Base-by-base conservation (phyloP, 2,888 invertebrate species). In the Therioaphis trifolii region DNA sequence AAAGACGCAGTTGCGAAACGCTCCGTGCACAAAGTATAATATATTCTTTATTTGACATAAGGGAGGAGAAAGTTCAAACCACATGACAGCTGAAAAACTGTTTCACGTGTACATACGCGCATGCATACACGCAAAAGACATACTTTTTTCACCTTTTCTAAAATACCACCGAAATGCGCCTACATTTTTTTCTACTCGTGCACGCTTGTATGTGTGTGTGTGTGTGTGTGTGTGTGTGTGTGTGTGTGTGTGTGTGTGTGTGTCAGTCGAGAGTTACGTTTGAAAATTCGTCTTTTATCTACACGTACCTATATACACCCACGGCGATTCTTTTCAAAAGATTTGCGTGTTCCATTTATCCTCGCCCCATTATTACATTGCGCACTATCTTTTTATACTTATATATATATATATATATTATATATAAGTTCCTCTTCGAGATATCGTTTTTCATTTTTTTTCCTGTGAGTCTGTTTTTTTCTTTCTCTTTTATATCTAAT, bases 221-320 rank as follows among this genome's bases (percentile, higher is more conserved):
- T 35, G 7, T 5, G 7, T 35, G 27, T 61, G 7, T 61, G 29
- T 75, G 21, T 35, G 14, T 35, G 12, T 4, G 71, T 24, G 46
- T 71, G 9, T 21, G n/a, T 46, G 7, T 35, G 7, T 5, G 7
- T 35, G 24, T 61, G 1, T 61, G 29, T 75, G 21, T 35, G 14
- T 35, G 12, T 7, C 18, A n/a, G 61, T 46, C 61, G 35, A 40
- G 46, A 58, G 61, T 76, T 63, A 27, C 21, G n/a, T 76, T 46
- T 43, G 43, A 43, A 43, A n/a, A 63, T 63, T 76, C 46, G 61
- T 63, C 46, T 76, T 76, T 76, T 61, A 43, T 61, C 46, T 46
- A n/a, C 61, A 61, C 75, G 55, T 21, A n/a, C 29, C 12, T 68
- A 40, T 40, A 68, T 68, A 2, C n/a, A 29, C 58, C 3, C 27